Evolutionary conservation across 2,797 vertebrate genomes (phyloP), one percentile per base, ranked within the genome.

Genomic region (Astyanax mexicanus): DNA sequence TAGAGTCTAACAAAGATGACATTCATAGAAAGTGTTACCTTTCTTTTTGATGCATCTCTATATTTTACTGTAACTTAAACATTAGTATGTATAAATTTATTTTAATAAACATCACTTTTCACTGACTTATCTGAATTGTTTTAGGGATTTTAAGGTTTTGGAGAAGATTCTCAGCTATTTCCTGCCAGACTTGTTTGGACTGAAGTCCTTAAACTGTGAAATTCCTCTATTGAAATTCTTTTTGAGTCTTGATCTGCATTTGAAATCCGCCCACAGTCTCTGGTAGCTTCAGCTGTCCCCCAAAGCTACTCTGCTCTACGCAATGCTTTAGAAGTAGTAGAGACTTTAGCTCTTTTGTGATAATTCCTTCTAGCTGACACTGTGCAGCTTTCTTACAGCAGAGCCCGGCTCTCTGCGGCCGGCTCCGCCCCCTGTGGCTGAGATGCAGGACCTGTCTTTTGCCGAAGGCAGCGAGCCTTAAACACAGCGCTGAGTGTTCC

Each of bases 341-440:
- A 60, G 15, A 37, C 32, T 58, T 35, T 19, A 37, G 57, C 60
- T 60, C 1, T 60, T 10, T 61, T 61, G 12, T 61, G 32, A 40
- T 61, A 12, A 61, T 40, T 40, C 37, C 11, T 29, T 25, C 64
- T 8, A 29, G 32, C 8, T 65, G 60, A 54, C 7, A 42, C 37
- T 25, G 10, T 42, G 10, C 23, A 15, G 19, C 11, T 40, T 51
- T 40, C 49, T 49, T 6, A 9, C 15, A 35, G 42, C 5, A 13
- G 45, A 65, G 42, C 0, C 29, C 6, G 5, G 8, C 3, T n/a
- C 21, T 27, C 60, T 67, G 17, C 32, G 5, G 68, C 72, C 45
- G 74, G 74, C 86, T 72, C 88, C 87, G 74, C 88, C 89, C 29
- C 84, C 77, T 45, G 69, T 40, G 69, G 78, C 32, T 87, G 86